Base-by-base conservation (phyloP, 2,113 vertebrate genomes). In the Siniperca chuatsi region DNA sequence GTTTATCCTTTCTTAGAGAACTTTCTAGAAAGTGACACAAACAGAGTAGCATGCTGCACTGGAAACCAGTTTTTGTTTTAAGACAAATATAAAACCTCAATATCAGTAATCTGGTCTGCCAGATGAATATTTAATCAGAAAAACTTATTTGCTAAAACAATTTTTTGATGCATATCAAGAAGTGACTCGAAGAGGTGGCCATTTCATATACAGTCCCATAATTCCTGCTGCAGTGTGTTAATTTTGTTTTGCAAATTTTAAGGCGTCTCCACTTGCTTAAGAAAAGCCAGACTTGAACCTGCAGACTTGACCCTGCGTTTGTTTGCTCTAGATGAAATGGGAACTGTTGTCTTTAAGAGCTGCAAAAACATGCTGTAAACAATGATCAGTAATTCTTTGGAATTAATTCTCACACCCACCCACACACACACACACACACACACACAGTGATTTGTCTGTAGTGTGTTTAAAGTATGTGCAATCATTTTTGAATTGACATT, bases 301-400 rank as follows among this genome's bases (percentile, higher is more conserved):
- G 35, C 11, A 20, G 66, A 71, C 69, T 65, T 75, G 74, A 77
- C 69, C 44, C 48, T 8, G 46, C 10, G 44, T 81, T 57, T 81
- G 73, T 82, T 87, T 87, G 65, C 54, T 76, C 79, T 73, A 68
- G 48, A 79, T 79, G 60, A 84, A 87, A 71, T 8, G 44, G 35
- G 33, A 81, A 33, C 64, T 62, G 78, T 79, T 81, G 83, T 75
- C 37, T 46, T 88, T 90, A 84, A 23, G 54, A 73, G 65, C 58
- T 88, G 29, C 8, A 64, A 62, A 74, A 50, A 67, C 61, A 25
- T 55, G 60, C 23, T 55, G 12, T 46, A 79, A 57, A 78, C 72
- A 76, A 66, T 66, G 69, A 82, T 78, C 72, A 80, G 48, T 61
- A 54, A 60, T 52, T 37, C 16, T 71, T 13, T 76, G 66, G 65